phyloP scores from a whole-genome alignment of 2,113 vertebrate species.

The Oreocharis arfaki region DNA sequence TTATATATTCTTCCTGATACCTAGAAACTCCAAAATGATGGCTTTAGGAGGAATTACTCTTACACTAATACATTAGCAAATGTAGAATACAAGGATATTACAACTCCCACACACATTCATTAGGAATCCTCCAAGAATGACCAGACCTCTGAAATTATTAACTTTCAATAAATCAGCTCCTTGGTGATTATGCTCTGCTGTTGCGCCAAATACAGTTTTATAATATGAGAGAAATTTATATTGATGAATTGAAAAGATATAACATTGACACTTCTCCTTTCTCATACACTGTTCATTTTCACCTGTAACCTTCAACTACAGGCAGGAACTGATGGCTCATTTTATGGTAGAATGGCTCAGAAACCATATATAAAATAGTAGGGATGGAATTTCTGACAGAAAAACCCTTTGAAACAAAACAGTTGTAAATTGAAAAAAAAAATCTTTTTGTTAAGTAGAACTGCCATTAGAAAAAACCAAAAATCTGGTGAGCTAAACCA shows the following conservation, averaged over 20 bases:
- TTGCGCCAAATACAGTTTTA: background rate
- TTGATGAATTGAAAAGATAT: background rate
- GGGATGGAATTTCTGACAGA: background rate
- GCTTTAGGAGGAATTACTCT: conserved; percentile 47
- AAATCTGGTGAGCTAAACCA: background rate
- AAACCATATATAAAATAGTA: background rate
- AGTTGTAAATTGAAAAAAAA: background rate
- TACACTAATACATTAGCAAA: background rate
- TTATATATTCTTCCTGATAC: background rate
- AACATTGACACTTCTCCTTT: background rate
- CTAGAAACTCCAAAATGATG: conserved; percentile 67
- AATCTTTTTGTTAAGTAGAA: background rate
- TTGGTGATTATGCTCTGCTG: background rate
- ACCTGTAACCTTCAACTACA: background rate
- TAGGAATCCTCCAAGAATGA: background rate
- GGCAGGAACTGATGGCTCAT: background rate
- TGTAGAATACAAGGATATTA: background rate
- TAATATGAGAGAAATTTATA: background rate
- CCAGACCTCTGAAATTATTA: background rate
- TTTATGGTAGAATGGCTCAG: background rate
- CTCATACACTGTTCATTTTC: background rate
- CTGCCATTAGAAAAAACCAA: background rate
- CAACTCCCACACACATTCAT: background rate
- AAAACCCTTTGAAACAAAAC: background rate
- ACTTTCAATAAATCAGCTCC: background rate